Evolutionary conservation across 2,113 vertebrate genomes (phyloP), one percentile per base, ranked within the genome.

Genomic region (Panurus biarmicus): DNA sequence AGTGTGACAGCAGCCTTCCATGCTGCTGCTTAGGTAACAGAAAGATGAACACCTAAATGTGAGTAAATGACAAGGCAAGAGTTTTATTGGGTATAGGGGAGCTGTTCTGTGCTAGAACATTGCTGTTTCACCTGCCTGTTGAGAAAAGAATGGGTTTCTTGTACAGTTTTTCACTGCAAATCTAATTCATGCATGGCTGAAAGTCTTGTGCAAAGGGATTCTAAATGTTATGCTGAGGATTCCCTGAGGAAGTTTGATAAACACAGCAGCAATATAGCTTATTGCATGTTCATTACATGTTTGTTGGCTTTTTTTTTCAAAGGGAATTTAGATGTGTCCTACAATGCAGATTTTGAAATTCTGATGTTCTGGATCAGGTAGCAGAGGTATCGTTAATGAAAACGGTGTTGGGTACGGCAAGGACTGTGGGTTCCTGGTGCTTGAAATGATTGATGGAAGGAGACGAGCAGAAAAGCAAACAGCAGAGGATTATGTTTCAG

Each of bases 401-500:
- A 88, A 54, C 36, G 40, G 2, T 1, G 3, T 31, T 66, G 44
- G 71, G 33, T 88, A n/a, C 45, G 57, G 65, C 35, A 29, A n/a
- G 58, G 50, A 23, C 50, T 73, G 3, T 0, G 1, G 38, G 31
- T 56, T 87, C 26, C 10, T 56, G 25, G 61, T 0, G 0, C 78
- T 87, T 61, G 44, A 57, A 87, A 69, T 87, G 71, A 69, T 29
- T 87, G 87, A 85, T 76, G 83, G 90, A 74, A 82, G 74, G 74
- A 91, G 81, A n/a, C 0, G 1, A 87, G 71, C 79, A 72, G 89
- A 60, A 89, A 56, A 75, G 74, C 87, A 85, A 67, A 74, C 65
- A 91, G 78, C 82, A 72, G 67, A 77, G 75, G 72, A 87, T 90
- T 94, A 88, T 33, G 26, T 90, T 85, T 73, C 76, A 72, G 72